Conservation (phyloP, 1,140 invertebrate species). For the Drosophila paulistorum region DNA sequence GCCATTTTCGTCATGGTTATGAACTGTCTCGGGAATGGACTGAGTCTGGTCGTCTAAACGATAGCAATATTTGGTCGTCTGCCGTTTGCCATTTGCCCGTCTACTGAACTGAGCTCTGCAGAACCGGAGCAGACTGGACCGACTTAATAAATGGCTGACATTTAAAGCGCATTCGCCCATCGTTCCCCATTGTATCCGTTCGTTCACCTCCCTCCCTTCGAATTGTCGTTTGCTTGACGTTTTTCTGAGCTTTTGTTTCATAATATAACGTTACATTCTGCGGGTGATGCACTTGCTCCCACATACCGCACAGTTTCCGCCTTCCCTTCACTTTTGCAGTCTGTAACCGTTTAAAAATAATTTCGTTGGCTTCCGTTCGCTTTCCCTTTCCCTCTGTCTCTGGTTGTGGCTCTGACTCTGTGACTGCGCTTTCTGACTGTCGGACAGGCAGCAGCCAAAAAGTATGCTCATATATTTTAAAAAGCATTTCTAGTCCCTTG, state of each 20-base stretch:
- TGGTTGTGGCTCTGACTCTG: not conserved
- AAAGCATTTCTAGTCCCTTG: slow-evolving; percentile 38
- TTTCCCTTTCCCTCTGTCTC: not conserved
- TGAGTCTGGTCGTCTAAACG: slow-evolving; percentile 27
- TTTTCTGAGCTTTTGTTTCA: slow-evolving; percentile 70
- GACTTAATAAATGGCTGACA: slow-evolving; percentile 72
- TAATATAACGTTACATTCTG: slow-evolving; percentile 56
- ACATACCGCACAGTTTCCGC: not conserved
- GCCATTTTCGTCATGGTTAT: slow-evolving; percentile 14
- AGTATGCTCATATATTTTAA: slow-evolving; percentile 61
- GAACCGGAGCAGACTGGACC: slow-evolving; percentile 18
- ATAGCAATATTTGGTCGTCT: slow-evolving; percentile 34
- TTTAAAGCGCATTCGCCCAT: slow-evolving; percentile 59
- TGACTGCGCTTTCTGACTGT: slow-evolving; percentile 51
- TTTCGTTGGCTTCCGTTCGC: slow-evolving; percentile 58
- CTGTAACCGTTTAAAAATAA: slow-evolving; percentile 69
- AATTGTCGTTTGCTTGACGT: slow-evolving; percentile 29
- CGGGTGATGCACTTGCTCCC: slow-evolving; percentile 44
- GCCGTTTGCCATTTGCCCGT: slow-evolving; percentile 60
- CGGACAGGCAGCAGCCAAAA: slow-evolving; percentile 44
- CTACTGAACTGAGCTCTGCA: slow-evolving; percentile 34
- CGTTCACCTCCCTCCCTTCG: not conserved
- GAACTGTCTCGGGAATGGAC: slow-evolving; percentile 8
- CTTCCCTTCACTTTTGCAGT: slow-evolving; percentile 13
- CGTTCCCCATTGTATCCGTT: slow-evolving; percentile 8